phyloP scores from a whole-genome alignment of 2,113 vertebrate species.

The Uropsilus gracilis region DNA sequence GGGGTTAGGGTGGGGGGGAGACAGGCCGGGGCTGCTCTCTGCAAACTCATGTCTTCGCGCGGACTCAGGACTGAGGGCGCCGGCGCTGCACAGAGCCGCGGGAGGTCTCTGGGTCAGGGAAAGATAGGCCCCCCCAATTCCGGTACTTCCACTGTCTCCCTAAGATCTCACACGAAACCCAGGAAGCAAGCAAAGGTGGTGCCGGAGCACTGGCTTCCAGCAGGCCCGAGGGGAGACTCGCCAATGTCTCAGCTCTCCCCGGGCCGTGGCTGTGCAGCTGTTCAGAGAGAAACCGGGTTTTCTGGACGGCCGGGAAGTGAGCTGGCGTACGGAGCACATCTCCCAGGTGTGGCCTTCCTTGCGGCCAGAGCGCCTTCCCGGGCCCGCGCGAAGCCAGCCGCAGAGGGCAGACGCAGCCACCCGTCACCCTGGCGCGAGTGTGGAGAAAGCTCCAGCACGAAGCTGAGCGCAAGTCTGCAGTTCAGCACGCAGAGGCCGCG shows the following conservation, averaged over 20 bases:
- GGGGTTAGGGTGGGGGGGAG: no score
- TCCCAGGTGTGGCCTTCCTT: background rate
- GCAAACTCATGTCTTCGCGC: background rate
- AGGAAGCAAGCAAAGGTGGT: background rate
- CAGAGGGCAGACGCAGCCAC: no score
- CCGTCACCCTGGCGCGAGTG: background rate
- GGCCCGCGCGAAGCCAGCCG: no score
- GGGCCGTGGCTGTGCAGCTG: background rate
- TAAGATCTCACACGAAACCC: background rate
- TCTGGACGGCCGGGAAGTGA: background rate
- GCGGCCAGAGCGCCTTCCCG: no score
- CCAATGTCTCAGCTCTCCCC: constrained; percentile 29
- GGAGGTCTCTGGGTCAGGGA: background rate
- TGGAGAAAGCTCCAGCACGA: background rate
- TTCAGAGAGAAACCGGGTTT: constrained; percentile 29
- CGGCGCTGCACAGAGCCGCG: background rate
- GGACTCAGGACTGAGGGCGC: background rate
- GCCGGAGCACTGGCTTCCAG: background rate
- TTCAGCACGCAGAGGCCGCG: no score
- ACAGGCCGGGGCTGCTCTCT: background rate
- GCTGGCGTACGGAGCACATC: background rate
- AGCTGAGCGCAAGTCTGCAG: no score
- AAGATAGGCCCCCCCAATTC: background rate
- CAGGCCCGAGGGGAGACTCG: background rate
- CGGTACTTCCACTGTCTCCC: background rate